Conservation (phyloP, 2,888 invertebrate species). For the Lepeophtheirus nordmannii region DNA sequence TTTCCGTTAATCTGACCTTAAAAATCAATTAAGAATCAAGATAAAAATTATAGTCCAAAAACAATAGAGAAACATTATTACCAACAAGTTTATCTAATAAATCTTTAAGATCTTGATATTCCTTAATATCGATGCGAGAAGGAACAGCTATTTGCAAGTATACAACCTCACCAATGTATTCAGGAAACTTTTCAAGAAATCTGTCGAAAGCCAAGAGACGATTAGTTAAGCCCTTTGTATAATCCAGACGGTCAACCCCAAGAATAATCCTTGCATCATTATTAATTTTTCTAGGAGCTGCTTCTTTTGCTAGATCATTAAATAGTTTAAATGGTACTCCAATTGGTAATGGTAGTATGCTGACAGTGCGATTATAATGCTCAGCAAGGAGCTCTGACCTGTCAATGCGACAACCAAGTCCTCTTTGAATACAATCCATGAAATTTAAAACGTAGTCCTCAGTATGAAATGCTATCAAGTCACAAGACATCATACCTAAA, state of each 20-base stretch:
- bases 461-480: slow-evolving; percentile 38
- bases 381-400: slow-evolving; percentile 32
- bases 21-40: neutral
- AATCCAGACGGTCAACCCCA: slow-evolving; percentile 75
- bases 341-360: slow-evolving; percentile 36
- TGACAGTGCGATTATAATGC: slow-evolving; percentile 34
- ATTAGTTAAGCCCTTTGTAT: slow-evolving; percentile 74
- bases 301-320: slow-evolving; percentile 33
- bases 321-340: slow-evolving; percentile 36
- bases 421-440: slow-evolving; percentile 35
- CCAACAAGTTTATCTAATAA: slow-evolving; percentile 36
- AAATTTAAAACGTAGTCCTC: slow-evolving; percentile 37
- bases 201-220: slow-evolving; percentile 66
- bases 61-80: neutral
- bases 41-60: neutral
- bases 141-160: slow-evolving; percentile 39
- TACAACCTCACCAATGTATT: slow-evolving; percentile 59
- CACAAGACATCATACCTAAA: slow-evolving; percentile 32
- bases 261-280: slow-evolving; percentile 47
- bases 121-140: slow-evolving; percentile 36
- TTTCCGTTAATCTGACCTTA: slow-evolving; percentile 35
- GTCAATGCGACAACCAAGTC: slow-evolving; percentile 36
- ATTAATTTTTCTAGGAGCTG: slow-evolving; percentile 31
- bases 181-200: slow-evolving; percentile 62
- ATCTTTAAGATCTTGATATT: slow-evolving; percentile 36